Conservation (phyloP, 2,888 invertebrate genomes). For the Cyclophora punctaria region DNA sequence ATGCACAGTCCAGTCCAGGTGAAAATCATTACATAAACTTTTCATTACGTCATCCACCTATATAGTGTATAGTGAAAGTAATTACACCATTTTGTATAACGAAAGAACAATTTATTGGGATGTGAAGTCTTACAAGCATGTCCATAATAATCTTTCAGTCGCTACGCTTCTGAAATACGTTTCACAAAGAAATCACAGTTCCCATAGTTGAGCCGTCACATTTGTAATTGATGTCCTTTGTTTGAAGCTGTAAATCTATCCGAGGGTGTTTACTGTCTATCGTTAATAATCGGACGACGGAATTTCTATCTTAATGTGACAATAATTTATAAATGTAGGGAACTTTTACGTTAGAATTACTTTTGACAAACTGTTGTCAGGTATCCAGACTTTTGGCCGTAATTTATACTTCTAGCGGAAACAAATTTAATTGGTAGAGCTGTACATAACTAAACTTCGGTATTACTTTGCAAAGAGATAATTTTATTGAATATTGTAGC, state of each 20-base stretch:
- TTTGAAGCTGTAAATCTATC: conserved; percentile 61
- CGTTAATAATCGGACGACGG: conserved; percentile 49
- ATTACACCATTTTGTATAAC: no score
- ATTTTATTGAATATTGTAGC: no score
- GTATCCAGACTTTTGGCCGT: no score
- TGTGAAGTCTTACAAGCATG: background rate
- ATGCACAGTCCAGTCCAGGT: no score
- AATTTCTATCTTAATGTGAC: conserved; percentile 38
- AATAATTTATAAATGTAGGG: background rate
- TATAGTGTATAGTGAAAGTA: no score
- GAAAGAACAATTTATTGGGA: no score
- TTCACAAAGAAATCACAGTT: conserved; percentile 33
- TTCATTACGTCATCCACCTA: no score
- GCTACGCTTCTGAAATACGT: conserved; percentile 10
- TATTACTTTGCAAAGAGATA: no score
- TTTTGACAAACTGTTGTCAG: background rate
- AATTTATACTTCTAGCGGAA: no score
- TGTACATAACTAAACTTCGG: no score
- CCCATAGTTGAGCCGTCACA: conserved; percentile 62
- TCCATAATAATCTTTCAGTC: conserved; percentile 27
- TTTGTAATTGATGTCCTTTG: conserved; percentile 66
- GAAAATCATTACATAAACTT: no score
- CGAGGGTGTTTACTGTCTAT: conserved; percentile 45
- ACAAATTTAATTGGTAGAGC: no score
- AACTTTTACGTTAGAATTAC: background rate